phyloP scores from a whole-genome alignment of 2,113 vertebrate species.

The Forbesichthys papilliferus region DNA sequence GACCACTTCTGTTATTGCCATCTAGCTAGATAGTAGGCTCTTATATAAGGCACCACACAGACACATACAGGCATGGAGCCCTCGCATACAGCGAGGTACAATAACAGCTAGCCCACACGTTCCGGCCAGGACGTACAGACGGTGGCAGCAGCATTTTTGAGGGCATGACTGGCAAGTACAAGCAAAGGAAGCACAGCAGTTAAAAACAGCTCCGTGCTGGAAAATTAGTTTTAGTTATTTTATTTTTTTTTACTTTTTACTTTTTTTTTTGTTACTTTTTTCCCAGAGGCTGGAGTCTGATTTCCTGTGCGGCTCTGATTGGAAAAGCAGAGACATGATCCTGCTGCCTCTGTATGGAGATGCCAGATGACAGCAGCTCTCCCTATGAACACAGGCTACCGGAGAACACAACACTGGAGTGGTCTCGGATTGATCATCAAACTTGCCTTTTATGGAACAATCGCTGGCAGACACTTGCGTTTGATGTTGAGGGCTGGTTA shows the following conservation, averaged over 20 bases:
- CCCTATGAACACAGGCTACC: constrained; percentile 35
- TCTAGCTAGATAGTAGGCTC: constrained; percentile 34
- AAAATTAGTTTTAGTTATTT: constrained; percentile 66
- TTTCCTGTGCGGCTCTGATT: constrained; percentile 77
- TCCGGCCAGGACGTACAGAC: constrained; percentile 33
- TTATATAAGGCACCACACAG: constrained; percentile 2
- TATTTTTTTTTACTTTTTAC: constrained; percentile 32
- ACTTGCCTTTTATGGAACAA: constrained; percentile 52
- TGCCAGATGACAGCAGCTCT: constrained; percentile 69
- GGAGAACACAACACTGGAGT: constrained; percentile 40
- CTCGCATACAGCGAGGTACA: constrained; percentile 19
- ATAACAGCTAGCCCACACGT: constrained; percentile 6
- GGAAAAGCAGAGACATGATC: constrained; percentile 75
- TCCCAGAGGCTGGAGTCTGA: constrained; percentile 70
- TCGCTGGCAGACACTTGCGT: constrained; percentile 47
- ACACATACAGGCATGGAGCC: neutral
- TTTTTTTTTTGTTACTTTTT: constrained; percentile 40
- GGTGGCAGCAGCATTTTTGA: constrained; percentile 51
- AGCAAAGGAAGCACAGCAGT: constrained; percentile 66
- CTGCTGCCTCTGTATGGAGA: constrained; percentile 63
- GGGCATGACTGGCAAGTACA: constrained; percentile 64
- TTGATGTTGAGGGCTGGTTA: constrained; percentile 30
- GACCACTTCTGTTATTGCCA: constrained; percentile 28
- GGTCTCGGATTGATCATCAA: constrained; percentile 63
- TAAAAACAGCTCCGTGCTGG: constrained; percentile 63